Conservation (phyloP, 1,140 invertebrate species). For the Hermatobates lingyangjiaoensis region DNA sequence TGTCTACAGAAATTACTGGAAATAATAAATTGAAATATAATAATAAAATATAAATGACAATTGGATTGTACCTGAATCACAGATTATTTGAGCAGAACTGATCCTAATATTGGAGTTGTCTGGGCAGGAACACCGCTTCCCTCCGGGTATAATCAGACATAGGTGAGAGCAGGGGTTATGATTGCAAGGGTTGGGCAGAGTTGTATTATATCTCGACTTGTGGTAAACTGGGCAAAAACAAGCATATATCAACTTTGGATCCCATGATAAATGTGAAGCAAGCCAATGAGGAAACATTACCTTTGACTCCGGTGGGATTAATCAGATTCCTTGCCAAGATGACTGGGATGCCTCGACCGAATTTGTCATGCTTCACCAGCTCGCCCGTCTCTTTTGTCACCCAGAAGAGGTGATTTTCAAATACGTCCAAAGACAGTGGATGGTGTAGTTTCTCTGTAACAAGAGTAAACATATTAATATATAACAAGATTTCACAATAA, state of each 20-base stretch:
- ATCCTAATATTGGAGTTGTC: conserved; percentile 33
- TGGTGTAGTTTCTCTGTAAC: conserved; percentile 42
- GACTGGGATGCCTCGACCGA: conserved; percentile 79
- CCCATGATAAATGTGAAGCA: no score
- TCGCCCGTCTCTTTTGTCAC: conserved; percentile 65
- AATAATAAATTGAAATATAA: no score
- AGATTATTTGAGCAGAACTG: conserved; percentile 35
- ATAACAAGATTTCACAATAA: no score
- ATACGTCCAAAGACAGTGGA: conserved; percentile 77
- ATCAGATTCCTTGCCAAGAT: conserved; percentile 57
- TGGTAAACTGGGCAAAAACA: conserved; percentile 43
- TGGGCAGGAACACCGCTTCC: conserved; percentile 74
- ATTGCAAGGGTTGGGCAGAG: conserved; percentile 49
- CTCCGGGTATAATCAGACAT: conserved; percentile 71
- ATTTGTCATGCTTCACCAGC: conserved; percentile 78
- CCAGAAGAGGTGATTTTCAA: conserved; percentile 82
- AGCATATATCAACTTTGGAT: background rate
- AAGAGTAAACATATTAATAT: no score
- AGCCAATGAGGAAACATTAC: no score
- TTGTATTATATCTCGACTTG: conserved; percentile 54
- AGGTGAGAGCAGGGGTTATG: conserved; percentile 65
- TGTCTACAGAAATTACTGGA: no score
- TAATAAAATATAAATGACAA: conserved; percentile 2
- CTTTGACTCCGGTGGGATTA: conserved; percentile 68
- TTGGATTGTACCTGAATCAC: conserved; percentile 43